phyloP scores from a whole-genome alignment of 2,888 invertebrate species.

The Drosophila quasianomalipes region DNA sequence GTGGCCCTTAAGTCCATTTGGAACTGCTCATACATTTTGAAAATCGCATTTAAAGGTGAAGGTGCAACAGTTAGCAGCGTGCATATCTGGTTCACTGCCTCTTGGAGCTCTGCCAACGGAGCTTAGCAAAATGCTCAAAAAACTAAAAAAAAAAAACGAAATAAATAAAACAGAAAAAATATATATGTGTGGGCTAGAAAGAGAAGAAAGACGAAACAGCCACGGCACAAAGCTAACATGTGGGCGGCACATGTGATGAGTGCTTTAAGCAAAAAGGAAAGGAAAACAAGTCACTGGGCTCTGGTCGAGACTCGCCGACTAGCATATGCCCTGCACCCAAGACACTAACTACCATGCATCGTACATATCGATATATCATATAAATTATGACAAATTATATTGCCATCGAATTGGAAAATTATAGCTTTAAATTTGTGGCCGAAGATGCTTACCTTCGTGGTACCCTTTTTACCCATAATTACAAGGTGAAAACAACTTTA shows the following conservation, averaged over 20 bases:
- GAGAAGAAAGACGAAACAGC: constrained; percentile 15
- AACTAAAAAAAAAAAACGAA: constrained; percentile 40
- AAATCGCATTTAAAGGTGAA: constrained; percentile 80
- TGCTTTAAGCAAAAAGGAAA: constrained; percentile 31
- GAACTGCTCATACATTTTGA: constrained; percentile 78
- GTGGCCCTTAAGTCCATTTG: constrained; percentile 65
- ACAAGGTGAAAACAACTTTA: constrained; percentile 28
- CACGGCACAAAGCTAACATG: constrained; percentile 32
- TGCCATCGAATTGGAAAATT: neutral
- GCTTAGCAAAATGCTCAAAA: constrained; percentile 58
- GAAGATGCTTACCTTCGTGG: neutral
- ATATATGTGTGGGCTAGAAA: neutral
- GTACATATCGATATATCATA: neutral
- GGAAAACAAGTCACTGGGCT: neutral
- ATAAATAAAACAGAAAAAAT: neutral
- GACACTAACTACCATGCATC: neutral
- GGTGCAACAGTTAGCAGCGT: constrained; percentile 72
- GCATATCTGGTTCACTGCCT: constrained; percentile 64
- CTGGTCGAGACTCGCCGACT: neutral
- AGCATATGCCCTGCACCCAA: neutral
- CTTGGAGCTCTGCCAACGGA: constrained; percentile 51
- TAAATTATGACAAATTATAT: neutral
- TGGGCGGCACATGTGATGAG: constrained; percentile 22
- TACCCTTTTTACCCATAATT: neutral
- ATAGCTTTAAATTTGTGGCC: neutral